Conservation (phyloP, 2,113 vertebrate species). For the Cyprinodon tularosa region DNA sequence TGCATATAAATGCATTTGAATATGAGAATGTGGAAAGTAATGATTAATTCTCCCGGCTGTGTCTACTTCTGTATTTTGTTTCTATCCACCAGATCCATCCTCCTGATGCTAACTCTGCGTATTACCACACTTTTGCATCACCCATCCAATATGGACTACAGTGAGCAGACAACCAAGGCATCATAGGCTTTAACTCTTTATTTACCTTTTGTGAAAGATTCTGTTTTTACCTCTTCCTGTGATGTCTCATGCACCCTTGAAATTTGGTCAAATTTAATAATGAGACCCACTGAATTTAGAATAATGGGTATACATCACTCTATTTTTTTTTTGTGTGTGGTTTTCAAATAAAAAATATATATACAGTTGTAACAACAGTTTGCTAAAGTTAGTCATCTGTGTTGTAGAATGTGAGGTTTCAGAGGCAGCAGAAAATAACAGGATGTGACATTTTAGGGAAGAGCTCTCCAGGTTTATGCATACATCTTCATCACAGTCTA, state of each 20-base stretch:
- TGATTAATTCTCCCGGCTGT: slow-evolving; percentile 21
- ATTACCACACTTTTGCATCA: slow-evolving; percentile 53
- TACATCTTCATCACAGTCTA: slow-evolving; percentile 26
- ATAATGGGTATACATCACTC: slow-evolving; percentile 33
- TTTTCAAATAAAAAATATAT: slow-evolving; percentile 36
- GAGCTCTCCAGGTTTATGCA: slow-evolving; percentile 21
- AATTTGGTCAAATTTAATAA: slow-evolving; percentile 41
- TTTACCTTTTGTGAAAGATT: slow-evolving; percentile 61
- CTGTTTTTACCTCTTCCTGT: slow-evolving; percentile 25
- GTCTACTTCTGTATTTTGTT: slow-evolving; percentile 12
- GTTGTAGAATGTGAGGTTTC: slow-evolving; percentile 22
- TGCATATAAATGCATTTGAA: background rate
- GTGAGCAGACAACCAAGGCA: slow-evolving; percentile 24
- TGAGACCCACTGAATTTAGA: slow-evolving; percentile 30
- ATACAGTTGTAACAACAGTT: slow-evolving; percentile 44
- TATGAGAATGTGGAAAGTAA: background rate
- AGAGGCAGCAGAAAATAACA: slow-evolving; percentile 44
- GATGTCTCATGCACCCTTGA: slow-evolving; percentile 38
- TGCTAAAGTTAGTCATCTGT: slow-evolving; percentile 36
- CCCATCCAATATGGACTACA: slow-evolving; percentile 42
- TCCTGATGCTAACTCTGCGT: slow-evolving; percentile 42
- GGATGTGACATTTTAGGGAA: slow-evolving; percentile 58
- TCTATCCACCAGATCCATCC: slow-evolving; percentile 31
- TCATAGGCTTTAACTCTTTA: slow-evolving; percentile 56
- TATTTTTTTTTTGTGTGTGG: background rate